Percentiles rank a stretch among this genome's conserved stretches.
Conservation (phyloP, 2,113 vertebrate genomes). For the Hydropotes inermis region DNA sequence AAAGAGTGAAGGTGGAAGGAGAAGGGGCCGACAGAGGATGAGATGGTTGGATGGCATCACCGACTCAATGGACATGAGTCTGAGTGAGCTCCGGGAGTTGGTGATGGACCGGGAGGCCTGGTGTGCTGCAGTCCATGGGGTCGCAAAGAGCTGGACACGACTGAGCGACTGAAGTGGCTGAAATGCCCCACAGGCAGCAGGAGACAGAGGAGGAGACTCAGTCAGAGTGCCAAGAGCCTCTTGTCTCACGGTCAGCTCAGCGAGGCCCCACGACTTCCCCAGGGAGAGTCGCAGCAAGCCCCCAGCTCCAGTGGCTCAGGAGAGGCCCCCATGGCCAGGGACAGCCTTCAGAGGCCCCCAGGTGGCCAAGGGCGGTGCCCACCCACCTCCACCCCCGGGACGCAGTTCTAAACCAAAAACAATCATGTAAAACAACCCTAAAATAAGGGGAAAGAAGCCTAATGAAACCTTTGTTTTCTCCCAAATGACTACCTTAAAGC, state of each 20-base stretch:
- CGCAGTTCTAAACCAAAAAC: background rate
- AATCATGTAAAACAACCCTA: background rate
- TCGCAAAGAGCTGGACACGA: accelerated
- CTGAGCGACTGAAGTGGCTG: background rate
- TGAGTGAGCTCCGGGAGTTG: background rate
- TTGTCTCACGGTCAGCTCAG: background rate
- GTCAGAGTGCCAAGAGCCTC: background rate
- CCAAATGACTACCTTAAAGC: background rate
- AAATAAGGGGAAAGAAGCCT: background rate
- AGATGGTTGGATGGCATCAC: background rate
- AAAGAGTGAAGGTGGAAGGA: background rate
- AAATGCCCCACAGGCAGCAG: background rate
- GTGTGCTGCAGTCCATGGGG: accelerated
- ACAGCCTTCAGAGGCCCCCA: background rate
- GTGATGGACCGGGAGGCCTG: background rate
- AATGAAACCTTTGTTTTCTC: background rate
- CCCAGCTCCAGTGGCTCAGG: accelerated
- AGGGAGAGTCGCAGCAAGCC: background rate
- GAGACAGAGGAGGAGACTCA: accelerated
- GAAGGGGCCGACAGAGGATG: background rate
- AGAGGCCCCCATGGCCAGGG: accelerated
- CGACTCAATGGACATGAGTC: background rate
- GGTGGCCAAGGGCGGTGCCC: accelerated
- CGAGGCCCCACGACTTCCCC: background rate
- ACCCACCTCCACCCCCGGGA: background rate